These are phyloP conservation scores for Fistularia tabacaria DNA, from an alignment of 2,797 vertebrate species.

Conservation along the genomic window DNA sequence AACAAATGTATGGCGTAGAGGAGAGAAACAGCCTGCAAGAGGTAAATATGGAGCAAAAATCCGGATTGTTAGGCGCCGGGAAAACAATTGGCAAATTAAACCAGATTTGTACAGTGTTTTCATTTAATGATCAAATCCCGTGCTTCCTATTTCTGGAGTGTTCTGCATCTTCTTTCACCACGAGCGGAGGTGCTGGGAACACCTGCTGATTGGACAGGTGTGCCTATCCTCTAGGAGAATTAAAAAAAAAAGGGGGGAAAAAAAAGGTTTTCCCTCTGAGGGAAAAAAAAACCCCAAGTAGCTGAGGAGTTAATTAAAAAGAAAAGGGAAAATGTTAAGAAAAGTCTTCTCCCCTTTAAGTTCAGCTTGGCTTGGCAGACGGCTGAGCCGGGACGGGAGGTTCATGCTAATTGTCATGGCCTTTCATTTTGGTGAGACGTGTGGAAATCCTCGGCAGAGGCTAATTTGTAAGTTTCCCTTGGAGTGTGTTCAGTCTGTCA, in stretches of 20 bases:
- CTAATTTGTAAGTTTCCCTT: slow-evolving; percentile 68
- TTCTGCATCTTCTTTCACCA: background rate
- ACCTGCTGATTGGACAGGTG: slow-evolving; percentile 70
- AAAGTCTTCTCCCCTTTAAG: slow-evolving; percentile 32
- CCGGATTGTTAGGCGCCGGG: slow-evolving; percentile 1
- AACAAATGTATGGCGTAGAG: slow-evolving; percentile 26
- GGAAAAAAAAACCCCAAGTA: slow-evolving; percentile 54
- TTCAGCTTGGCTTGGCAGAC: slow-evolving; percentile 58
- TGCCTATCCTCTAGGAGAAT: slow-evolving; percentile 31
- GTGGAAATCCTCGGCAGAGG: slow-evolving; percentile 58
- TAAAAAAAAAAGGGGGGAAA: too few relatives aligned
- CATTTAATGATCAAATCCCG: slow-evolving; percentile 32
- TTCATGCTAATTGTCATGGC: slow-evolving; percentile 65
- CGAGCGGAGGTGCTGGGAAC: slow-evolving; percentile 36
- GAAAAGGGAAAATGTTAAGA: slow-evolving; percentile 57
- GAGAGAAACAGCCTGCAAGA: slow-evolving; percentile 1
- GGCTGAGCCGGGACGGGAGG: slow-evolving; percentile 56
- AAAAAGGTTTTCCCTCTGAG: slow-evolving; percentile 19
- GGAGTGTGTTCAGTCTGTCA: slow-evolving; percentile 44
- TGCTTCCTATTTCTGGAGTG: slow-evolving; percentile 36
- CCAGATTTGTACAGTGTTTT: slow-evolving; percentile 30
- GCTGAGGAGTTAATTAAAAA: slow-evolving; percentile 76
- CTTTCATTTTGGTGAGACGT: slow-evolving; percentile 56
- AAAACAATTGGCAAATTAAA: slow-evolving; percentile 29
- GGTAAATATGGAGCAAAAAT: slow-evolving; percentile 12